phyloP scores from a whole-genome alignment of 1,140 invertebrate species.

The Drosophila yakuba region DNA sequence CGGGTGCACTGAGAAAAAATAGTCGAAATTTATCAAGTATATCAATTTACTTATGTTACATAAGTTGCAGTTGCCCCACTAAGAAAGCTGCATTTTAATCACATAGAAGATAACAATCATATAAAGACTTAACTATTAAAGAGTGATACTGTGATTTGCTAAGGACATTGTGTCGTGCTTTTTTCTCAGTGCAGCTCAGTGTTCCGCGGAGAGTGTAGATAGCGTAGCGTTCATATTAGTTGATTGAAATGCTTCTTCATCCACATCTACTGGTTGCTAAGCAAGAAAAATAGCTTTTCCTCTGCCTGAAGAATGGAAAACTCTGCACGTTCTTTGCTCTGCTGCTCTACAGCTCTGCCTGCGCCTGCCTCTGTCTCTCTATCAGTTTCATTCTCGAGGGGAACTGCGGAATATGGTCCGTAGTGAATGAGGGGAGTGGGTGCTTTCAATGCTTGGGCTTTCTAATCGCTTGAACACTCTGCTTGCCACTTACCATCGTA shows the following conservation, averaged over 20 bases:
- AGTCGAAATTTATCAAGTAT: background rate
- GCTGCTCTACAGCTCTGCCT: slow-evolving; percentile 24
- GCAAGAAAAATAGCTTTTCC: slow-evolving; percentile 32
- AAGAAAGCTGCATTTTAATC: background rate
- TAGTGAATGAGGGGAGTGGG: too few species aligned
- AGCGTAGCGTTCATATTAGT: slow-evolving; percentile 54
- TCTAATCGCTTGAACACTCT: slow-evolving; percentile 36
- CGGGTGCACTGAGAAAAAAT: slow-evolving; percentile 21
- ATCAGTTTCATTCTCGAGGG: background rate
- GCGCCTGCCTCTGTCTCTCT: slow-evolving; percentile 31
- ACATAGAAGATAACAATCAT: too few species aligned
- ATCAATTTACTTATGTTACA: background rate
- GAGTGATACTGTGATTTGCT: too few species aligned
- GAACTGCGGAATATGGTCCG: background rate
- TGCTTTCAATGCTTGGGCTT: slow-evolving; percentile 17
- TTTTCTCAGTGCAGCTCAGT: slow-evolving; percentile 24
- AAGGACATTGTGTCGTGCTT: background rate
- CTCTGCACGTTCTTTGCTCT: slow-evolving; percentile 57
- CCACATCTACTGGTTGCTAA: slow-evolving; percentile 54
- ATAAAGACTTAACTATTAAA: too few species aligned
- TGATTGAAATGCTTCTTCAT: slow-evolving; percentile 43
- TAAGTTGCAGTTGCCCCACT: too few species aligned
- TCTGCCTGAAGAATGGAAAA: slow-evolving; percentile 61
- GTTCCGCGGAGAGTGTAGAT: slow-evolving; percentile 32
- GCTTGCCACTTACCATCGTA: slow-evolving; percentile 24